Percentiles rank a stretch among this genome's conserved stretches.
Evolutionary conservation across 2,888 invertebrate genomes (phyloP).

Genomic region (Drosophila kokeensis): DNA sequence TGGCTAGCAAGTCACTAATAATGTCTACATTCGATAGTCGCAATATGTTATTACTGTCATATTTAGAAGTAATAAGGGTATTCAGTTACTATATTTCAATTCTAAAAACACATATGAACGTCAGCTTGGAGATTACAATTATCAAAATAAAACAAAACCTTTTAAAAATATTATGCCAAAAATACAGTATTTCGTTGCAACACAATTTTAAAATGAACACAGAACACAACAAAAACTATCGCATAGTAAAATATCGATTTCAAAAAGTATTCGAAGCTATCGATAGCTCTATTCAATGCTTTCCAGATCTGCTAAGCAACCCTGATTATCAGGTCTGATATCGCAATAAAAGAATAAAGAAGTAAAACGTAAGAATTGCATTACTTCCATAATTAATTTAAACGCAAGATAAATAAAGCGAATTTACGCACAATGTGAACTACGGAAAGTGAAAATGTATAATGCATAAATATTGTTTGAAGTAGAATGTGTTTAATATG

Average conservation of each 20-base stretch:
- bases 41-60: too few species aligned
- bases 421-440: slow-evolving; percentile 38
- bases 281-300: slow-evolving; percentile 30
- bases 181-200: not conserved
- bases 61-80: not conserved
- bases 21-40: not conserved
- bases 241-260: slow-evolving; percentile 12
- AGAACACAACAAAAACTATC: not conserved
- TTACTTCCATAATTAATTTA: slow-evolving; percentile 48
- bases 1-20: not conserved
- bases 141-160: not conserved
- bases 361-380: slow-evolving; percentile 73
- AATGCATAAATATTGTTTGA: slow-evolving; percentile 10
- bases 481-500: slow-evolving; percentile 18
- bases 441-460: slow-evolving; percentile 17
- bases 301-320: slow-evolving; percentile 35
- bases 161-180: not conserved
- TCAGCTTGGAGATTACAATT: not conserved
- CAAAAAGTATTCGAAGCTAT: not conserved
- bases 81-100: not conserved
- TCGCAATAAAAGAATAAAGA: slow-evolving; percentile 65
- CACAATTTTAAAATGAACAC: not conserved
- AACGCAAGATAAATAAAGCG: slow-evolving; percentile 39
- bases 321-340: slow-evolving; percentile 36
- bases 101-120: not conserved